Evolutionary conservation across 1,140 invertebrate species (phyloP), one percentile per base, ranked within the genome.

Genomic region (Drosophila ananassae): DNA sequence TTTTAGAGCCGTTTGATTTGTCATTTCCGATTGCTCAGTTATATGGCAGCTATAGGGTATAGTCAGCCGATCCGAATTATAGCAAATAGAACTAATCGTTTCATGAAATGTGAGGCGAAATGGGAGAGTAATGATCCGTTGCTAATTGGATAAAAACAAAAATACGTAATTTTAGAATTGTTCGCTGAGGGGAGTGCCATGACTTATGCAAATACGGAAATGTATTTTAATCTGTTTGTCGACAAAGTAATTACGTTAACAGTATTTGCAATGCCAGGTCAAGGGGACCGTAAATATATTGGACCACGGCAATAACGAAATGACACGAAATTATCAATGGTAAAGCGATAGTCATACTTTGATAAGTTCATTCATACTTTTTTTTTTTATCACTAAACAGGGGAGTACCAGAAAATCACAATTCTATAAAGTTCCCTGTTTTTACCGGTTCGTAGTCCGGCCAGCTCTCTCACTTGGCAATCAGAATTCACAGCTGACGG

Each of bases 401-500:
- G n/a, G 24, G 67, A 69, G 7, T 12, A 67, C 39, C 67, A 48
- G 9, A 39, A 48, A 67, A 67, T 68, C 56, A 69, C 25, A 69
- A 69, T 67, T 69, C 21, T 63, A 68, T 21, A 50, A 57, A 34
- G 32, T 41, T 48, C 22, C 37, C 25, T 62, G 32, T 46, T 66
- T 6, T 63, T 8, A 52, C 67, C 67, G 64, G 66, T 22, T 8
- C 3, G 28, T 9, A 3, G 10, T 1, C 13, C 0, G 10, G 17
- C 17, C 34, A 3, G 7, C 17, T 13, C 24, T 53, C 73, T 85
- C 54, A 87, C 54, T 87, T 73, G 44, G 62, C 74, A 34, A 13
- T 54, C 53, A 79, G 80, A 77, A 80, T 64, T 78, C 74, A 75
- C 64, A 87, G 81, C 82, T 82, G 78, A 44, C 73, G 59, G 63